Evolutionary conservation across 1,140 invertebrate species (phyloP), one percentile per base, ranked within the genome.

Genomic region (Papilio polytes): DNA sequence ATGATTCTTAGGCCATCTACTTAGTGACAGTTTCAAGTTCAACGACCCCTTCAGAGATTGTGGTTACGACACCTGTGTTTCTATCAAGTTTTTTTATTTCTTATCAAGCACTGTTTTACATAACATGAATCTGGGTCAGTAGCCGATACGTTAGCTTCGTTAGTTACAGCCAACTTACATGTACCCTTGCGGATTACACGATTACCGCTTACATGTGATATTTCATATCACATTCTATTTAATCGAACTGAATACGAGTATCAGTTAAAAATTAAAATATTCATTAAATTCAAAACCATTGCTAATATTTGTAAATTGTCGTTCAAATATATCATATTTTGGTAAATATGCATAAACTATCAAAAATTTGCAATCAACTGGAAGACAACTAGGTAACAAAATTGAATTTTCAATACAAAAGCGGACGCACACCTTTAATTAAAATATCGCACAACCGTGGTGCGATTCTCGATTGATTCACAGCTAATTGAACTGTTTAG

Each of bases 41-140:
- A 31, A 15, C 26, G 26, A 70, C 63, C 63, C 26, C 26, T 70
- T 31, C 22, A 7, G 22, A 31, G 22, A 70, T 70, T 70, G 63
- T 70, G 63, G 63, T 70, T 70, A 31, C 26, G 26, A 70, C 26
- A 70, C 63, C 63, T 70, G 63, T 70, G 63, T 70, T 70, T 7
- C 63, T 31, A 20, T 70, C 3, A 48, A 1, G 10, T 48, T 48
- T 31, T 31, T 70, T 70, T 36, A 15, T 31, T 31, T 70, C 22
- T 63, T 26, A 63, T 63, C 59, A 26, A 63, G 13, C 63, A 12
- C 13, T 70, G 26, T 70, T 70, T 70, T 70, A 70, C 63, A 70
- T 70, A 70, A 70, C 63, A 70, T 36, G 26, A 70, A 70, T 70
- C 63, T 70, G 26, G 63, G 63, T 70, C 63, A 70, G 63, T 70